Percentiles rank a stretch among this genome's conserved stretches.
Conservation (phyloP, 2,888 invertebrate species). For the Carterocephalus palaemon region DNA sequence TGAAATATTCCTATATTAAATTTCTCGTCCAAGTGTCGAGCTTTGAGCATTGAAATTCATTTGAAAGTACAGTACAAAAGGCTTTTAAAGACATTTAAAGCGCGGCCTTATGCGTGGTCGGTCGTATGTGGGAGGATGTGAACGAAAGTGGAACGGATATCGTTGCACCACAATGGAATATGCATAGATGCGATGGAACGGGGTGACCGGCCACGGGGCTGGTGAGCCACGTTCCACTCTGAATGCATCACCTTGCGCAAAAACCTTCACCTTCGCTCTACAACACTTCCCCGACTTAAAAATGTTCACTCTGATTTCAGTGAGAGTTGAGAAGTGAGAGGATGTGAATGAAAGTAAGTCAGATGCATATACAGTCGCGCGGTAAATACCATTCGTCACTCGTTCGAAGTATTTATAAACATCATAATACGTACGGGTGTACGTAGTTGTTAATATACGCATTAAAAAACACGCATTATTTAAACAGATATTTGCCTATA, state of each 20-base stretch:
- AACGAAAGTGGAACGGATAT: slow-evolving; percentile 73
- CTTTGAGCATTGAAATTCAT: slow-evolving; percentile 10
- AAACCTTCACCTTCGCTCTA: slow-evolving; percentile 3
- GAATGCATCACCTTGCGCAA: slow-evolving; percentile 41
- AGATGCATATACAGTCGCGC: too few species aligned
- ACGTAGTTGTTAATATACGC: too few species aligned
- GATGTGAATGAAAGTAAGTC: too few species aligned
- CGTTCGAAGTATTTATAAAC: too few species aligned
- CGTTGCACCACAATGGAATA: slow-evolving; percentile 52
- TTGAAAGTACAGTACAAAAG: slow-evolving; percentile 18
- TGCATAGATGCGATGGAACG: slow-evolving; percentile 51
- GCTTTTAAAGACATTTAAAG: slow-evolving; percentile 21
- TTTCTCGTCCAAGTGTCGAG: background rate
- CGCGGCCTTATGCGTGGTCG: slow-evolving; percentile 23
- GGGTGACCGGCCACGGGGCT: slow-evolving; percentile 46
- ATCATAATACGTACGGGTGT: too few species aligned
- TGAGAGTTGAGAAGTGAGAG: too few species aligned
- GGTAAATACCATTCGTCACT: too few species aligned
- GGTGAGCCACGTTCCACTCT: slow-evolving; percentile 53
- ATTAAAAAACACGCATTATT: too few species aligned
- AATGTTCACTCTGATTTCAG: too few species aligned
- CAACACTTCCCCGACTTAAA: too few species aligned
- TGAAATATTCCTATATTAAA: slow-evolving; percentile 6
- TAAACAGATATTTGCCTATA: too few species aligned
- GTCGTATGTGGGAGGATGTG: slow-evolving; percentile 34